Percentiles rank a stretch among this genome's conserved stretches.
Conservation (phyloP, 2,888 invertebrate species). For the Papilio elwesi region DNA sequence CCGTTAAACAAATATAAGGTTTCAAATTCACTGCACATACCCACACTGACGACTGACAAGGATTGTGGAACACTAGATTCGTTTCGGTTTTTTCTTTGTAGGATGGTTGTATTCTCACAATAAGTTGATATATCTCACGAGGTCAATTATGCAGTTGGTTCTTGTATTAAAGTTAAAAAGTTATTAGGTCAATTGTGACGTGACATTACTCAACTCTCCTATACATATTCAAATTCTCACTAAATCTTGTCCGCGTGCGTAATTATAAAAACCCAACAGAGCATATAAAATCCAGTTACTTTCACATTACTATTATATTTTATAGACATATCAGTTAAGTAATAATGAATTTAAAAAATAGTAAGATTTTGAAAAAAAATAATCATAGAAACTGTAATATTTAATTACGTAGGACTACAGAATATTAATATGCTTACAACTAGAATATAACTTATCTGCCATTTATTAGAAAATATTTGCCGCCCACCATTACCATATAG, state of each 20-base stretch:
- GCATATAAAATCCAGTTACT: background rate
- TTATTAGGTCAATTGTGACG: background rate
- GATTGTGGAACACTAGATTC: conserved; percentile 14
- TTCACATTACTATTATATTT: background rate
- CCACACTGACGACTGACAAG: conserved; percentile 23
- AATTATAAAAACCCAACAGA: background rate
- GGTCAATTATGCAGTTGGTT: background rate
- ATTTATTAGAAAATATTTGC: conserved; percentile 22
- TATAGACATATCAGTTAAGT: conserved; percentile 1
- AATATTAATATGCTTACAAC: conserved; percentile 45
- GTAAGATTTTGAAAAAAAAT: background rate
- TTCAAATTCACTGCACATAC: conserved; percentile 31
- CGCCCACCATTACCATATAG: background rate
- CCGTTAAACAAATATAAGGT: conserved; percentile 39
- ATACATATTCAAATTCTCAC: background rate
- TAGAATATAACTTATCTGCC: conserved; percentile 17
- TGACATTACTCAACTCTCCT: background rate
- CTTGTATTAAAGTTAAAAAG: background rate
- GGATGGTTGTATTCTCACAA: background rate
- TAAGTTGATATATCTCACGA: background rate
- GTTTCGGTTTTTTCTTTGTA: background rate
- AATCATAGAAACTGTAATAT: conserved; percentile 51
- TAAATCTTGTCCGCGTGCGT: background rate
- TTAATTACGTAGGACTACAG: conserved; percentile 60
- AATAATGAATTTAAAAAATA: background rate